Conservation (phyloP, 92 coral and sea anemone species). For the Actinernus sp. region DNA sequence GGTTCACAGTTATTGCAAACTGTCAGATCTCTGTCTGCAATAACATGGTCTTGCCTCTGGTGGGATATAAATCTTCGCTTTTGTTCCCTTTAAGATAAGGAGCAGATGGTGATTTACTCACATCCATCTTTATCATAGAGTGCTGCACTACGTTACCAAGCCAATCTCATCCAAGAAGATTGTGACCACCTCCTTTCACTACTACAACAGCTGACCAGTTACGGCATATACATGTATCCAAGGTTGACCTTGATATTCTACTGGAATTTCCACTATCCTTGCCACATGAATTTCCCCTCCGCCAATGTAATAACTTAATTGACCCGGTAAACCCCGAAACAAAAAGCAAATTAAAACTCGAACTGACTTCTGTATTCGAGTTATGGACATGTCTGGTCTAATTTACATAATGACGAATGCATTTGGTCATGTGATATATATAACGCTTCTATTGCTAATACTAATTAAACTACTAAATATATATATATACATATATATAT, state of each 20-base stretch:
- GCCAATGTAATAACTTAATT: too few species aligned
- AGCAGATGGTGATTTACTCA: too few species aligned
- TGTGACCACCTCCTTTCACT: constrained; percentile 40
- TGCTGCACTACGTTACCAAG: constrained; percentile 23
- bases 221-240: too few species aligned
- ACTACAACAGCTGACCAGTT: constrained; percentile 20
- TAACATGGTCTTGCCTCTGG: not conserved
- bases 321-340: too few species aligned
- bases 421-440: too few species aligned
- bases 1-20: not conserved
- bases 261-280: constrained; percentile 24
- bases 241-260: constrained; percentile 20
- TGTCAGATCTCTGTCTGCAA: constrained; percentile 17
- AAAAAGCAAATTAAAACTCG: too few species aligned
- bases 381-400: too few species aligned
- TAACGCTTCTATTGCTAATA: too few species aligned
- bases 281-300: constrained; percentile 16
- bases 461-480: too few species aligned
- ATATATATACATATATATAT: too few species aligned
- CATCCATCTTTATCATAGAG: not conserved
- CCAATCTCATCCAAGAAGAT: constrained; percentile 41
- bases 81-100: not conserved
- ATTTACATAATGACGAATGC: too few species aligned
- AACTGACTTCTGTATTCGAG: too few species aligned
- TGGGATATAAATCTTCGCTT: not conserved